Conservation (phyloP, 2,888 invertebrate genomes). For the Branchipolynoe longqiensis region DNA sequence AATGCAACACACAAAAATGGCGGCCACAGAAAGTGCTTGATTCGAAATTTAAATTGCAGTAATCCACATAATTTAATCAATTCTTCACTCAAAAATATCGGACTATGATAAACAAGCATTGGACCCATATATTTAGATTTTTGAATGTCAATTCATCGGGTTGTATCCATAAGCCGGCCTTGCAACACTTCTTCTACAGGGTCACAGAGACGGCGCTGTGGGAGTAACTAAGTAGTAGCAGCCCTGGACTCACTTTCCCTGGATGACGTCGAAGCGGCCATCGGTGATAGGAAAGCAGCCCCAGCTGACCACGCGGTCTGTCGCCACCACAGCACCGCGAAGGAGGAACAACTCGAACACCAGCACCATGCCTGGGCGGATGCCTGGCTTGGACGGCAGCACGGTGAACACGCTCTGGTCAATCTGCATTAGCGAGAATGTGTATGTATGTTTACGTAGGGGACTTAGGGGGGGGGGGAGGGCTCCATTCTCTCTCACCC, state of each 20-base stretch:
- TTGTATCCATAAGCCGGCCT: not conserved
- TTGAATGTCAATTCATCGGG: not conserved
- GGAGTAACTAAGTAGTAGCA: not conserved
- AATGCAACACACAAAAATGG: too few relatives aligned
- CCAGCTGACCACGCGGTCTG: constrained; percentile 79
- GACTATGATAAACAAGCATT: too few relatives aligned
- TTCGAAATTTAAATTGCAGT: not conserved
- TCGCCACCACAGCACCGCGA: constrained; percentile 76
- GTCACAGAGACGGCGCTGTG: not conserved
- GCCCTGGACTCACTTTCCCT: constrained; percentile 81
- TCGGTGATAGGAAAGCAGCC: constrained; percentile 80
- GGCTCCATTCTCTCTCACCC: too few relatives aligned
- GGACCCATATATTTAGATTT: not conserved
- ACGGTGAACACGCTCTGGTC: constrained; percentile 80
- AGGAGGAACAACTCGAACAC: constrained; percentile 80
- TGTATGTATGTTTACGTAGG: too few relatives aligned
- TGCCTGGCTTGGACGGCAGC: constrained; percentile 76
- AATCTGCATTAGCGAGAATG: too few relatives aligned
- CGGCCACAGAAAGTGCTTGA: too few relatives aligned
- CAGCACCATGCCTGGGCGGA: constrained; percentile 79
- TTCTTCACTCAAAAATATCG: too few relatives aligned
- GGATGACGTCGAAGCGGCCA: constrained; percentile 79
- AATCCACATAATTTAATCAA: too few relatives aligned
- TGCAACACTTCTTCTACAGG: not conserved
- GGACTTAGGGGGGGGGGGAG: too few relatives aligned